phyloP scores from a whole-genome alignment of 2,113 vertebrate genomes.

The Phalacrocorax carbo region DNA sequence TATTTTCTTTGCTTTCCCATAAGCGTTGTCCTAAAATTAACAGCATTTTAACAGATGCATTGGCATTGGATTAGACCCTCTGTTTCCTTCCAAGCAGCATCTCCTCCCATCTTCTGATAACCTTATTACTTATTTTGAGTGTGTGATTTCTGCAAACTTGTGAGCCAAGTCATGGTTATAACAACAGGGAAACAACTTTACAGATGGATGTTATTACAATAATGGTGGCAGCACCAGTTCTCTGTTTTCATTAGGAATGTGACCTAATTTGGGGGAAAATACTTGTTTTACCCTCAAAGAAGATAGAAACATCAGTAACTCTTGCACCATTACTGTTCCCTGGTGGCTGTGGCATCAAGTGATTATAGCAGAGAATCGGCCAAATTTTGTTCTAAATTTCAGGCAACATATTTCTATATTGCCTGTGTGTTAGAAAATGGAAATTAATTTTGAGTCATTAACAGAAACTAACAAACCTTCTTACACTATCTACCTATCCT shows the following conservation, averaged over 20 bases:
- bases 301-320: background rate
- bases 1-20: background rate
- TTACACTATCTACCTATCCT: background rate
- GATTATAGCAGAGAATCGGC: background rate
- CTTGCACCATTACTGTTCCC: background rate
- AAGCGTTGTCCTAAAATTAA: conserved; percentile 14
- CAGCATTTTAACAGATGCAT: background rate
- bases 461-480: background rate
- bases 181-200: background rate
- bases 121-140: conserved; percentile 34
- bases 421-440: rapidly evolving
- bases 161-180: background rate
- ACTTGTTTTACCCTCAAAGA: background rate
- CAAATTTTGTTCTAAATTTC: background rate
- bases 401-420: background rate
- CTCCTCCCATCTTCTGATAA: conserved; percentile 11
- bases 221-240: background rate
- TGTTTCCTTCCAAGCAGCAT: background rate
- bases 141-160: background rate
- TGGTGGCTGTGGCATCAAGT: background rate
- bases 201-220: conserved; percentile 13
- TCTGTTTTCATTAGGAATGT: background rate
- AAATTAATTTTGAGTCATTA: background rate
- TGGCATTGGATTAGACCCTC: background rate
- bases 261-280: background rate